Conservation (phyloP, 2,113 vertebrate species). For the Suncus etruscus region DNA sequence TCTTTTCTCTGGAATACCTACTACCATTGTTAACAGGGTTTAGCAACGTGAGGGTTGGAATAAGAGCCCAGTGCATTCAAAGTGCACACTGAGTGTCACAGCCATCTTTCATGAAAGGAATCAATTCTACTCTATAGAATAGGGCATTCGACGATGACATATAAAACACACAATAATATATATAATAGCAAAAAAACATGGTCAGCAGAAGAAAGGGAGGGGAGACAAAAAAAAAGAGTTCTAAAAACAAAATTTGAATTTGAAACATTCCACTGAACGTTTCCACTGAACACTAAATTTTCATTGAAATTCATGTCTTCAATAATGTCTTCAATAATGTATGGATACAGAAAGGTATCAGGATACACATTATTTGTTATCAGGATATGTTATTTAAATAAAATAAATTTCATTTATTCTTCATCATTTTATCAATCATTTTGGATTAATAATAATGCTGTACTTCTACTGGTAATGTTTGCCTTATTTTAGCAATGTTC, state of each 20-base stretch:
- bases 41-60: background rate
- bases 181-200: background rate
- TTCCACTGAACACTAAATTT: background rate
- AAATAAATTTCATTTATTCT: no score
- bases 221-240: background rate
- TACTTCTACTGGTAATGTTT: background rate
- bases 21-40: background rate
- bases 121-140: background rate
- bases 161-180: background rate
- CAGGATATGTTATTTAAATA: no score
- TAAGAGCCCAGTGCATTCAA: background rate
- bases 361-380: no score
- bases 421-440: background rate
- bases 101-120: background rate
- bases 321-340: no score
- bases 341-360: no score
- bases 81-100: background rate
- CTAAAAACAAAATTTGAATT: background rate
- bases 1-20: background rate
- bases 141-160: background rate
- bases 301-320: background rate
- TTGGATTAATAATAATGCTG: background rate
- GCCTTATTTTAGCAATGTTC: background rate
- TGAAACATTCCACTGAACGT: background rate
- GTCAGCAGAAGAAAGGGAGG: background rate